These are phyloP conservation scores for Ichneumoninae sp. DNA, from an alignment of 2,888 invertebrate species.

Conservation along the genomic window DNA sequence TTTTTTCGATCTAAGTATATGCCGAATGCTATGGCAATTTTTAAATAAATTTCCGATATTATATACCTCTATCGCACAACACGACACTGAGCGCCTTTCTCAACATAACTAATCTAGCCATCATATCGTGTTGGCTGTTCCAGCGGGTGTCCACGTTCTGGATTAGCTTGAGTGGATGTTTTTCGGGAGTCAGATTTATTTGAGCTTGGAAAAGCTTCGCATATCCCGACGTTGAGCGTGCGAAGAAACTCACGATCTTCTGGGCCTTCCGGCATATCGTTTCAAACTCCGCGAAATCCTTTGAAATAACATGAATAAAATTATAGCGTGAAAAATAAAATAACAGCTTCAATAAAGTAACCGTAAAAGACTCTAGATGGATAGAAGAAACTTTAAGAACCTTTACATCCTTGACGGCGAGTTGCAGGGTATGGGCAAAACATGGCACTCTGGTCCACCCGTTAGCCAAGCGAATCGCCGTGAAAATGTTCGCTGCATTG, in stretches of 20 bases:
- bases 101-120: constrained; percentile 34
- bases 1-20: too few species aligned
- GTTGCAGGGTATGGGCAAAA: constrained; percentile 44
- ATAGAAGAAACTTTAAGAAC: neutral
- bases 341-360: neutral
- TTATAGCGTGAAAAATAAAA: neutral
- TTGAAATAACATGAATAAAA: neutral
- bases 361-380: too few species aligned
- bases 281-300: constrained; percentile 2
- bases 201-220: constrained; percentile 28
- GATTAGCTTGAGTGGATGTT: constrained; percentile 23
- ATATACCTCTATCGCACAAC: too few species aligned
- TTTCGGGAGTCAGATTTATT: constrained; percentile 9
- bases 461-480: constrained; percentile 7
- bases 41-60: too few species aligned
- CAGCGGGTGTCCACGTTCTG: constrained; percentile 51
- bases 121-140: constrained; percentile 49
- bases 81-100: constrained; percentile 22
- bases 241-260: constrained; percentile 40
- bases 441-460: constrained; percentile 41
- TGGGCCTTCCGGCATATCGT: constrained; percentile 29
- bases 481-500: constrained; percentile 45
- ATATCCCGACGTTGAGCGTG: constrained; percentile 24
- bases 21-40: too few species aligned
- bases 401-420: constrained; percentile 32